phyloP scores from a whole-genome alignment of 1,140 invertebrate species.

The Tetraneura akinire region DNA sequence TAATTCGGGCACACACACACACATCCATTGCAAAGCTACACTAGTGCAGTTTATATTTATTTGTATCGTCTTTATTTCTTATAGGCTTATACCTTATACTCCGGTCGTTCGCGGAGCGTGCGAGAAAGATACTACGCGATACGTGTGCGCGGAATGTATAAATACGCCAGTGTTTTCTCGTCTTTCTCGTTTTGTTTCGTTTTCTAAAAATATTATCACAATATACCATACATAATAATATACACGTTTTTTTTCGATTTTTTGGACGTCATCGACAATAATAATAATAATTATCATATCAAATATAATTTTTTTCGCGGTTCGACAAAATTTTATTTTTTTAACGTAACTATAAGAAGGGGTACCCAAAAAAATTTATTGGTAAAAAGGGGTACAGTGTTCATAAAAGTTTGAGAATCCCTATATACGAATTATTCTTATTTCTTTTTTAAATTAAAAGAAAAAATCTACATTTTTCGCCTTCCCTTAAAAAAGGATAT shows the following conservation, averaged over 20 bases:
- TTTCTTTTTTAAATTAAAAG: too few species aligned
- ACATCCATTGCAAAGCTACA: conserved; percentile 38
- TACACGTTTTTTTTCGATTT: background rate
- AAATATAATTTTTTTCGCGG: too few species aligned
- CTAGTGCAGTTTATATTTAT: conserved; percentile 49
- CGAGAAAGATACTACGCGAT: conserved; percentile 21
- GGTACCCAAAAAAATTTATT: too few species aligned
- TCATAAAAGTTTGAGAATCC: too few species aligned
- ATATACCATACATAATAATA: background rate
- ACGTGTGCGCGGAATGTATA: conserved; percentile 43
- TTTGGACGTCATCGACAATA: too few species aligned
- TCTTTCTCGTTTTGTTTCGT: conserved; percentile 19
- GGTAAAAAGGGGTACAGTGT: too few species aligned
- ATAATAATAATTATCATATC: too few species aligned
- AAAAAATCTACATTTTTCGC: too few species aligned
- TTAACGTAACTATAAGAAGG: background rate
- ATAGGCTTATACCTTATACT: too few species aligned
- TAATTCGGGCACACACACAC: conserved; percentile 50
- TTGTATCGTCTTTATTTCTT: conserved; percentile 50
- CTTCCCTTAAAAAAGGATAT: too few species aligned
- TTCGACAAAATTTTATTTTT: background rate
- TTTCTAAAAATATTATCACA: too few species aligned
- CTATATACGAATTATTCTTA: too few species aligned
- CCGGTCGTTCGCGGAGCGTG: conserved; percentile 17
- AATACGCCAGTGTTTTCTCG: conserved; percentile 33